Evolutionary conservation across 2,113 vertebrate species (phyloP), one percentile per base, ranked within the genome.

Genomic region (Podarcis raffonei): DNA sequence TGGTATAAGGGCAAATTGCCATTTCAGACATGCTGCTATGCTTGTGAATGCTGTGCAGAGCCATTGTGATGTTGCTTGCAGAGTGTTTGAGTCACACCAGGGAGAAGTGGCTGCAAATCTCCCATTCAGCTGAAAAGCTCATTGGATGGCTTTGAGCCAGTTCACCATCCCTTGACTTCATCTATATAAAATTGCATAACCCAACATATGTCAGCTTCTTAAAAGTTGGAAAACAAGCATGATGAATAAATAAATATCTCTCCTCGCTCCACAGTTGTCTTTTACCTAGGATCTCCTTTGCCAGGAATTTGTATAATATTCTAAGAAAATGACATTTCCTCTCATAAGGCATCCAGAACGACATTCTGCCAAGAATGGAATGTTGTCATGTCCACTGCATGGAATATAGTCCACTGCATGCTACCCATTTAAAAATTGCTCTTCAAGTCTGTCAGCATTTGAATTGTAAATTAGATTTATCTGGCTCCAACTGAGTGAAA

Each of bases 401-500:
- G 42, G 42, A 42, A 42, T 42, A 42, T 48, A 77, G 22, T 23
- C 32, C 1, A 74, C 69, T n/a, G 53, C 37, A 53, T 59, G 22
- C n/a, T 22, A 53, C 72, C 57, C 65, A 72, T 37, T 72, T n/a
- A 77, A 32, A 85, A 77, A 82, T 42, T 25, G 75, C 57, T 62
- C 48, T n/a, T 62, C 8, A 23, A 27, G 35, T 77, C 53, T 79
- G 77, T 77, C 30, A 77, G 30, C 62, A 86, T 85, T 69, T 71
- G 66, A 87, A 90, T 84, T 87, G 66, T 83, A 90, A 87, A 84
- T 75, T 66, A 80, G 75, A 83, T 84, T 80, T 84, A 37, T 87
- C 76, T 65, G 68, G 81, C 66, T 87, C 75, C 59, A 77, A 68
- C 59, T 82, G 78, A 82, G 53, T 27, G 80, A 42, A 77, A 86